Base-by-base conservation (phyloP, 2,113 vertebrate genomes). In the Tonatia bakeri region DNA sequence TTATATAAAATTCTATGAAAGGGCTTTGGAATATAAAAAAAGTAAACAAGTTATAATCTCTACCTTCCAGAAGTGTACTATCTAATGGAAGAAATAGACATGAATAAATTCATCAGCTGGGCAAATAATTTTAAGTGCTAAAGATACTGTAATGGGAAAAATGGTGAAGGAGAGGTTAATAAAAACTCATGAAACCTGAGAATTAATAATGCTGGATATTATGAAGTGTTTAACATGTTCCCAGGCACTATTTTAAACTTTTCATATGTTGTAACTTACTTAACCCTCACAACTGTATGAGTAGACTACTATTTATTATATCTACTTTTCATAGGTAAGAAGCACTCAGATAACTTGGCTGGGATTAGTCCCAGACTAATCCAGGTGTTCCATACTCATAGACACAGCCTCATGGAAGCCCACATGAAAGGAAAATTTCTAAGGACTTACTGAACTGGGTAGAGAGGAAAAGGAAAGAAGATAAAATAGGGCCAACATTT, bases 11-110 rank as follows among this genome's bases (percentile, higher is more conserved):
- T 88, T 91, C 38, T 70, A 1, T 85, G 87, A 85, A 70, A 90
- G 52, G 69, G n/a, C 45, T 89, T 91, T 9, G 36, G 50, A 38
- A 8, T 14, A 47, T 86, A 76, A 96, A 88, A 91, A 67, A n/a
- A 54, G 7, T 14, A 91, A 93, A 80, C 22, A 73, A n/a, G 17
- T 47, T 45, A 52, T 54, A 65, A 31, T 82, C 24, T 87, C 76
- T 86, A 31, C 47, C 54, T 94, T 67, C 15, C 38, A 73, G 61
- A 82, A 43, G 26, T 80, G 0, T 87, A 54, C 73, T 17, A 9
- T 86, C 45, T 64, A 38, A 24, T 95, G 73, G 52, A 94, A 94
- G 79, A 88, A 93, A 81, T 45, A 92, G n/a, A 64, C 59, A 86
- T 38, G 64, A 76, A 24, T 72, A 87, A 82, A 28, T 52, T 52